phyloP scores from a whole-genome alignment of 2,113 vertebrate species.

The Gorilla gorilla region DNA sequence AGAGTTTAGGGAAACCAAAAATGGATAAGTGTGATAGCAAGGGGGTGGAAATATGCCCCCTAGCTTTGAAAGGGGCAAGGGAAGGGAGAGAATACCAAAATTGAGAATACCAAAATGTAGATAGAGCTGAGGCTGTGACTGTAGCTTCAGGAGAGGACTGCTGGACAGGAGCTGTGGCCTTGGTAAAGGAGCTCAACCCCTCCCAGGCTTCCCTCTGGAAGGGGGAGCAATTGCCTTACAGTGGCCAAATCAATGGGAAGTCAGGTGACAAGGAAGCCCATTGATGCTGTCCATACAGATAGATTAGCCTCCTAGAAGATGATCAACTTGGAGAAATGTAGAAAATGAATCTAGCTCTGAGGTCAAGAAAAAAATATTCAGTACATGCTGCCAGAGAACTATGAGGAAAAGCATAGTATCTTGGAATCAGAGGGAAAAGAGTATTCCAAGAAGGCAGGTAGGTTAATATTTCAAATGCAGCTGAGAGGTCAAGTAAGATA shows the following conservation, averaged over 20 bases:
- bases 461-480: not conserved
- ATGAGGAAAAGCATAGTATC: not conserved
- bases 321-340: not conserved
- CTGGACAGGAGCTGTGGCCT: no score
- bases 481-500: not conserved
- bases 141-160: not conserved
- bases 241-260: fast-evolving
- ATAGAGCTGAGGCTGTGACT: not conserved
- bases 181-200: not conserved
- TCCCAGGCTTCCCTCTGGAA: not conserved
- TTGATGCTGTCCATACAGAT: no score
- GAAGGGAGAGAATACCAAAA: no score
- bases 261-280: not conserved
- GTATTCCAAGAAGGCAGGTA: not conserved
- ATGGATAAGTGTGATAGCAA: not conserved
- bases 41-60: not conserved
- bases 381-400: not conserved
- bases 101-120: no score
- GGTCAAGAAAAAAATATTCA: not conserved
- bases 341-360: not conserved
- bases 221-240: not conserved
- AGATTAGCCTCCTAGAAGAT: no score
- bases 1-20: not conserved
- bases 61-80: not conserved
- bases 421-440: not conserved